Evolutionary conservation across 1,140 invertebrate species (phyloP).

Genomic region (Hypothenemus hampei): DNA sequence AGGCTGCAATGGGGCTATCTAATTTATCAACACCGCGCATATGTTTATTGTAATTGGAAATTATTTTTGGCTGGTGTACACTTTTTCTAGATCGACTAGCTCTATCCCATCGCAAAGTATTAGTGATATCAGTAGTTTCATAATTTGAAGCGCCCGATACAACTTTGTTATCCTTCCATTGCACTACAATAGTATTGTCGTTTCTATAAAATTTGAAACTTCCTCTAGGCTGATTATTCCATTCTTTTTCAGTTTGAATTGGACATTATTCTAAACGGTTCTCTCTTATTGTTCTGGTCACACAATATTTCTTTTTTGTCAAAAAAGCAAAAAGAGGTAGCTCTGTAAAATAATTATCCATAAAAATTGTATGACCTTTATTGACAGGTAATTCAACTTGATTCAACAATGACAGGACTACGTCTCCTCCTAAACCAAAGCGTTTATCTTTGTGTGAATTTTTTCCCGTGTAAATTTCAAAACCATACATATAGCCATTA

Average conservation of each 20-base stretch:
- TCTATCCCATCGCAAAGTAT: not conserved
- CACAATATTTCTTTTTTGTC: slow-evolving; percentile 12
- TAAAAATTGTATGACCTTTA: slow-evolving; percentile 28
- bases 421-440: slow-evolving; percentile 31
- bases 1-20: not conserved
- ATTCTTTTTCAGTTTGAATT: slow-evolving; percentile 1
- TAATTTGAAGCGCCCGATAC: not conserved
- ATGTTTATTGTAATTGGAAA: not conserved
- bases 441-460: slow-evolving; percentile 1
- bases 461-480: slow-evolving; percentile 30
- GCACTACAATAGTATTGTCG: no score
- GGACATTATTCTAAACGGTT: slow-evolving; percentile 21
- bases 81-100: not conserved
- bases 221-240: no score
- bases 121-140: not conserved
- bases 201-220: no score
- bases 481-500: slow-evolving; percentile 23
- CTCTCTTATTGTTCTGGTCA: slow-evolving; percentile 28
- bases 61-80: not conserved
- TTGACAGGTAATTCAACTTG: slow-evolving; percentile 23
- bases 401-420: slow-evolving; percentile 22
- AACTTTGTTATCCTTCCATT: slow-evolving; percentile 5
- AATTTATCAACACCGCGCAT: not conserved
- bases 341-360: slow-evolving; percentile 29
- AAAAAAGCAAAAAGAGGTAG: slow-evolving; percentile 15